Base-by-base conservation (phyloP, 2,797 vertebrate genomes). In the Basileuterus tristriatus region DNA sequence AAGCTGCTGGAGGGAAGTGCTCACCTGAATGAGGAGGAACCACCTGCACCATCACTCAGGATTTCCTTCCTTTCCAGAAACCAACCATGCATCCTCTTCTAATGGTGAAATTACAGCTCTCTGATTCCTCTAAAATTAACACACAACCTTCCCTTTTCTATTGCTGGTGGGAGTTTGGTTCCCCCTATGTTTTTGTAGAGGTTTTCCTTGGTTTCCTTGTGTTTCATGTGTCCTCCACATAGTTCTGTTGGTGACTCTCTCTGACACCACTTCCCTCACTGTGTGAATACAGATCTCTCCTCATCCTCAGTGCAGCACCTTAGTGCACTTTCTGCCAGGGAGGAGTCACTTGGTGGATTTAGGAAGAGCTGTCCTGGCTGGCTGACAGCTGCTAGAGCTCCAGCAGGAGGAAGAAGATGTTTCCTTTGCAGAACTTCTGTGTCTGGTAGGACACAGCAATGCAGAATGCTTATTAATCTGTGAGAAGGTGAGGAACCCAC, bases 151-250 rank as follows among this genome's bases (percentile, higher is more conserved):
- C 26, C 7, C 6, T 59, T 60, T 65, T 59, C 6, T 8, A 4
- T 41, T 11, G 1, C 29, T 71, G 37, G 5, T 46, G 17, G 36
- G 9, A 75, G 7, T 81, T 87, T 46, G 4, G 2, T n/a, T 41
- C 7, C 12, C 12, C 12, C 3, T 41, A 0, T 20, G 11, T 34
- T 7, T 76, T 56, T 37, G 23, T 8, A 27, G 11, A 39, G 18
- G 11, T 3, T 55, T 80, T 83, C 4, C 4, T 12, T 39, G 11
- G 2, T 53, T 84, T 83, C 4, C 2, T 14, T 37, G 43, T 58
- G 32, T 64, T 82, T 80, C 18, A 5, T 4, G 3, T 9, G 12
- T 7, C 29, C 64, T n/a, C 49, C 36, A 1, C 52, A 41, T 10
- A 18, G 19, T 4, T 58, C 24, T 81, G 15, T 11, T 8, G 12